These are phyloP conservation scores for Archips crataeganus DNA, from an alignment of 2,888 invertebrate species.

Conservation along the genomic window DNA sequence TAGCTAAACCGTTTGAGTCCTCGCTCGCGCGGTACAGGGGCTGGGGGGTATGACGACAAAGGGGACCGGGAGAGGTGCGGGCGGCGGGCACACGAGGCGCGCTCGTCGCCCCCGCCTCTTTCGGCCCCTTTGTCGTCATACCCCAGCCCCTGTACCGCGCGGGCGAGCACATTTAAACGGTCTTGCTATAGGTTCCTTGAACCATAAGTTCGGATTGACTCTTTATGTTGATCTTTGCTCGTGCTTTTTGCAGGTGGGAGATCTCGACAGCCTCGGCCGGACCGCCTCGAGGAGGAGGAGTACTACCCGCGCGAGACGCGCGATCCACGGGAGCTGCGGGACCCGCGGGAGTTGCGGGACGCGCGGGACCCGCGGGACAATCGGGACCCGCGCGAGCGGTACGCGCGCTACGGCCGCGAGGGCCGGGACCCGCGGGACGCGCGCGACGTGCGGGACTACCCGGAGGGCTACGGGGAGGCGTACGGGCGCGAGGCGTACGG, in stretches of 20 bases:
- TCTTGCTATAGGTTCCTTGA: neutral
- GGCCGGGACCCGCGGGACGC: slow-evolving; percentile 45
- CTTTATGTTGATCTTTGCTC: too few species aligned
- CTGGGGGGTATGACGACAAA: too few species aligned
- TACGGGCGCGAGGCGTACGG: slow-evolving; percentile 74
- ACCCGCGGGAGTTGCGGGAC: slow-evolving; percentile 47
- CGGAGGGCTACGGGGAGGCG: slow-evolving; percentile 62
- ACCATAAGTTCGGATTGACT: neutral
- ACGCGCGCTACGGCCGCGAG: slow-evolving; percentile 54
- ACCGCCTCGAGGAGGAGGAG: slow-evolving; percentile 87
- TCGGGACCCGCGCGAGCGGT: slow-evolving; percentile 49
- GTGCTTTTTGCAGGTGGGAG: slow-evolving; percentile 64
- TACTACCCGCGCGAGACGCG: slow-evolving; percentile 72
- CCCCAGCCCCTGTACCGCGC: too few species aligned
- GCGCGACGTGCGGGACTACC: slow-evolving; percentile 53
- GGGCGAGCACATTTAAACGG: too few species aligned
- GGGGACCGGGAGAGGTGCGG: too few species aligned
- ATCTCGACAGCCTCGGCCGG: slow-evolving; percentile 81
- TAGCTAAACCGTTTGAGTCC: neutral
- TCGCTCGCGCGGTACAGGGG: too few species aligned
- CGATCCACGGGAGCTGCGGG: slow-evolving; percentile 58
- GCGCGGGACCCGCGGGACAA: slow-evolving; percentile 45
- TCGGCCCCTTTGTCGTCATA: too few species aligned
- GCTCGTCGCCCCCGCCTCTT: too few species aligned
- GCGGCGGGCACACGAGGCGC: too few species aligned